Conservation (phyloP, 1,140 invertebrate genomes). For the Eueides isabella region DNA sequence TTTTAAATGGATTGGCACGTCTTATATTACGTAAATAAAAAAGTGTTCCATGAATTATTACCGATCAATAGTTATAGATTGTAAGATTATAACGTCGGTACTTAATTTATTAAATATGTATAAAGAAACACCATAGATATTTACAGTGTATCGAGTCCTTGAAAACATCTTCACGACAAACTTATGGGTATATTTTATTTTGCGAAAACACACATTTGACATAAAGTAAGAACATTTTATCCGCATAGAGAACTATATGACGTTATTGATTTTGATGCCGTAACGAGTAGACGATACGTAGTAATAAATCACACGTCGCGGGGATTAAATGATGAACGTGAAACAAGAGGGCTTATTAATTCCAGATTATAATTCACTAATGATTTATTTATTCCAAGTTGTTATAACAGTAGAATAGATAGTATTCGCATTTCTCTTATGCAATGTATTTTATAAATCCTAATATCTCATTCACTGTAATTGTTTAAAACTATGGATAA, state of each 20-base stretch:
- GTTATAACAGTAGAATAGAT: too few relatives aligned
- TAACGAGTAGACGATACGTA: conserved; percentile 57
- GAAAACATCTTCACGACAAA: neutral
- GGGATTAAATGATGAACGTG: conserved; percentile 47
- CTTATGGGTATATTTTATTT: neutral
- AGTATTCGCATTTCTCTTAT: too few relatives aligned
- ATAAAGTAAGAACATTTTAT: conserved; percentile 34
- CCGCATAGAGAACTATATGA: conserved; percentile 31
- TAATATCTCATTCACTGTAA: neutral
- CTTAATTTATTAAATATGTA: neutral
- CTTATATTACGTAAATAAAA: conserved; percentile 32
- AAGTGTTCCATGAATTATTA: conserved; percentile 26
- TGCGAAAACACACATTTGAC: neutral
- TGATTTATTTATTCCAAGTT: too few relatives aligned
- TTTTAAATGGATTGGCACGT: conserved; percentile 34
- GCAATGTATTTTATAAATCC: neutral
- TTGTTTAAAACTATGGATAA: conserved; percentile 18
- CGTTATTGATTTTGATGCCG: conserved; percentile 70
- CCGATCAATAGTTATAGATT: conserved; percentile 20
- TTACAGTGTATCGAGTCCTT: neutral
- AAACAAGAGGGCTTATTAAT: conserved; percentile 12
- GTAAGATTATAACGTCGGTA: conserved; percentile 17
- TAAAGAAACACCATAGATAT: neutral
- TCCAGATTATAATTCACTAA: conserved; percentile 3
- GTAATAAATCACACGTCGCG: conserved; percentile 62